A percentile compares a stretch with the other conserved stretches of the same genome.
Evolutionary conservation across 2,888 invertebrate species (phyloP).

Genomic region (Ethmia dodecea): DNA sequence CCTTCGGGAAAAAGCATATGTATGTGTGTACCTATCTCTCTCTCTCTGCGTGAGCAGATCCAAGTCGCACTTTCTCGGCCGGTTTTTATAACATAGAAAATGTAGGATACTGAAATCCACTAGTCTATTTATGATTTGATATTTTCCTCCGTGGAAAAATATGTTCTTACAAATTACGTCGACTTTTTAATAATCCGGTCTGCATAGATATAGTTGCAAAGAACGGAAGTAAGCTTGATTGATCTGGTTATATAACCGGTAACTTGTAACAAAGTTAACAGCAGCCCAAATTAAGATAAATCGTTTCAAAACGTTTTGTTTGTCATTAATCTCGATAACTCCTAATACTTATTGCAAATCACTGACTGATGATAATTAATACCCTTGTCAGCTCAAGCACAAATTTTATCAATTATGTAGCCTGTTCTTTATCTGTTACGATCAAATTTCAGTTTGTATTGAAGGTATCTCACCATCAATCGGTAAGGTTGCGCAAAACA

Average conservation of each 20-base stretch:
- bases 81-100: too few relatives aligned
- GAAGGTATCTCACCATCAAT: constrained; percentile 21
- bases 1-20: too few relatives aligned
- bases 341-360: constrained; percentile 15
- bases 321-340: constrained; percentile 19
- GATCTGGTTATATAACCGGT: background rate
- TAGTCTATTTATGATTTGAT: too few relatives aligned
- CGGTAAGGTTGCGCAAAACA: constrained; percentile 33
- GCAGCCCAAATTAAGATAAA: constrained; percentile 12
- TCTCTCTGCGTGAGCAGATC: too few relatives aligned
- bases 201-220: too few relatives aligned
- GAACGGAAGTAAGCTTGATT: too few relatives aligned
- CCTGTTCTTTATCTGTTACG: constrained; percentile 25
- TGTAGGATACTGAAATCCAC: too few relatives aligned
- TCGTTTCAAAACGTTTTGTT: constrained; percentile 11
- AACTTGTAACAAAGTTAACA: background rate
- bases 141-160: too few relatives aligned
- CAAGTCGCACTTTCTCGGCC: too few relatives aligned
- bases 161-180: too few relatives aligned
- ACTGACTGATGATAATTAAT: constrained; percentile 31
- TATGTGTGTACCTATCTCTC: too few relatives aligned
- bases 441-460: constrained; percentile 22
- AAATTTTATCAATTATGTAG: constrained; percentile 40
- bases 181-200: too few relatives aligned
- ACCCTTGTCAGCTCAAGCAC: constrained; percentile 39